Base-by-base conservation (phyloP, 2,888 invertebrate genomes). In the Pocota personata region DNA sequence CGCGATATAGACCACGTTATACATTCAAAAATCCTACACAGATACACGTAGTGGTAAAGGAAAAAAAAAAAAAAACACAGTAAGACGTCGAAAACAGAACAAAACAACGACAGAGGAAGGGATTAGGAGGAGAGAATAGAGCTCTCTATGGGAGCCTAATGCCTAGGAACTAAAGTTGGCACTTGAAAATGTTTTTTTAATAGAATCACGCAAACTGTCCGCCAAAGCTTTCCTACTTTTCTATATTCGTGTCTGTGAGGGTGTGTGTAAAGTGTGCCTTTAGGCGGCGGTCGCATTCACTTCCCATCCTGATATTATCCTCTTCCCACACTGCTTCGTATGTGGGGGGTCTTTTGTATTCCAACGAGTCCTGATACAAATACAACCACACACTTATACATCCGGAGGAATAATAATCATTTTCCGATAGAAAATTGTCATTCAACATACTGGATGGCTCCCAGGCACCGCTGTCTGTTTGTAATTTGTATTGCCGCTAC, bases 161-260 rank as follows among this genome's bases (percentile, higher is more conserved):
- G 52, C 55, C 66, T 27, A 52, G 16, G 48, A 77, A 77, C 69
- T 66, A 58, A 75, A 83, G 73, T 84, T 79, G 75, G 67, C 83
- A 79, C 73, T 79, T 69, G 79, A 64, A 75, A 79, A 84, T 75
- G 69, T 79, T 64, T 79, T 83, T 84, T 75, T 79, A 84, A 84
- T 79, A 79, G 64, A 79, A 84, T 79, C 79, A 84, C 79, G 83
- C 79, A 84, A 83, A 75, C 83, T 75, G 78, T 66, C 72, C 55
- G 60, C 50, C 21, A 58, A 72, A 67, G 72, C 73, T 52, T 64
- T 66, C 37, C 64, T 69, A 43, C 14, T 46, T 32, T 35, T 35
- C 24, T 62, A 14, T 50, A 52, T 60, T 55, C 48, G 16, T 24
- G 3, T 6, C 6, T 40, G 37, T 58, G 6, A 8, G 12, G 30